Evolutionary conservation across 1,140 invertebrate species (phyloP).

Genomic region (Brachionus manjavacas): DNA sequence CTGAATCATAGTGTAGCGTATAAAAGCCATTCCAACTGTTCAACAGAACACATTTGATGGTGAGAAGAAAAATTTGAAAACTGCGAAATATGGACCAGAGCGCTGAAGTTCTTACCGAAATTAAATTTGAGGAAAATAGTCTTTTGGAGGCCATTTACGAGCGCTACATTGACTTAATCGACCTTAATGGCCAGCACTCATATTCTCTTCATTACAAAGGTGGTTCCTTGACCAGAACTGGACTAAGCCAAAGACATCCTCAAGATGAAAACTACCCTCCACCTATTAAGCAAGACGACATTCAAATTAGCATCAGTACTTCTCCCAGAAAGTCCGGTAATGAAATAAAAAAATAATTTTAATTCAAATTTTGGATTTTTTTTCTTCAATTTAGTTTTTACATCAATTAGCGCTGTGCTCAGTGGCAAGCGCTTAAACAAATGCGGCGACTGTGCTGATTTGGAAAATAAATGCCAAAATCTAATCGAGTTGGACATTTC

Average conservation of each 20-base stretch:
- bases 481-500: constrained; percentile 19
- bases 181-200: constrained; percentile 23
- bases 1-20: not conserved
- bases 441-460: not conserved
- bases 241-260: not conserved
- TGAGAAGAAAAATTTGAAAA: not conserved
- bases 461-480: constrained; percentile 10
- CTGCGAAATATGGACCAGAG: not conserved
- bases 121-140: not conserved
- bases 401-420: not conserved
- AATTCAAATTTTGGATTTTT: not conserved
- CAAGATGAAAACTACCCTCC: not conserved
- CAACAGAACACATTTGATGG: not conserved
- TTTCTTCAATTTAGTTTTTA: not conserved
- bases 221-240: not conserved
- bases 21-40: not conserved
- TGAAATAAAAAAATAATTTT: not conserved
- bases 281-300: not conserved
- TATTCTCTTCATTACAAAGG: constrained; percentile 25
- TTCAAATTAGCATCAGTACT: not conserved
- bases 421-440: not conserved
- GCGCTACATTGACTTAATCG: not conserved
- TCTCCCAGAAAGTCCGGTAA: constrained; percentile 23
- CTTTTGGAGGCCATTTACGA: constrained; percentile 13
- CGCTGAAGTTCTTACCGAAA: not conserved